phyloP scores from a whole-genome alignment of 2,113 vertebrate genomes.

The Perognathus longimembris region DNA sequence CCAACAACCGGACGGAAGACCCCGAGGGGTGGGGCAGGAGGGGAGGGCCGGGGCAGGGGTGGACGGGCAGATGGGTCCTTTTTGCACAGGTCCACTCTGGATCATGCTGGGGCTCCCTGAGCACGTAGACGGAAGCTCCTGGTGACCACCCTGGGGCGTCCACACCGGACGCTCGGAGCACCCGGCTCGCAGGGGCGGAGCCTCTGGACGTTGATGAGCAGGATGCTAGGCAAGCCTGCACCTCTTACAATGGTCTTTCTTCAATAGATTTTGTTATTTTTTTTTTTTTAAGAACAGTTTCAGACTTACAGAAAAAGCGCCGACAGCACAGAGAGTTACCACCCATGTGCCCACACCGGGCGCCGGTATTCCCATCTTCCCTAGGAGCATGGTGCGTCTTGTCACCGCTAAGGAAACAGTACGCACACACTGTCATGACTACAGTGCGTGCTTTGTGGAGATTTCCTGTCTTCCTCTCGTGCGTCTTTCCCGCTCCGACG shows the following conservation, averaged over 20 bases:
- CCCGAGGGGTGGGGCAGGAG: background rate
- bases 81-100: background rate
- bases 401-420: background rate
- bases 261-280: background rate
- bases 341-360: rapidly evolving
- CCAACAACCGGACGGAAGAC: background rate
- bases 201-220: background rate
- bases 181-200: background rate
- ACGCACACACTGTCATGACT: too few relatives aligned
- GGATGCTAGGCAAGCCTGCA: background rate
- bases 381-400: background rate
- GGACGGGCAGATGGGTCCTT: too few relatives aligned
- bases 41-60: background rate
- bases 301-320: background rate
- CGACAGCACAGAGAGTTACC: background rate
- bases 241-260: background rate
- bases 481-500: background rate
- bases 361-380: background rate
- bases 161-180: background rate
- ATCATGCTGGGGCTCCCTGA: background rate
- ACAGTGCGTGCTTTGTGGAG: background rate
- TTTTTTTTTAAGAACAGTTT: background rate
- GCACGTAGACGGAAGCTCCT: too few relatives aligned
- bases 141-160: background rate
- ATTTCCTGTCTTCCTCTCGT: background rate